Percentiles rank a stretch among this genome's conserved stretches.
phyloP scores from a whole-genome alignment of 2,888 invertebrate genomes.

The Morpho achilles region DNA sequence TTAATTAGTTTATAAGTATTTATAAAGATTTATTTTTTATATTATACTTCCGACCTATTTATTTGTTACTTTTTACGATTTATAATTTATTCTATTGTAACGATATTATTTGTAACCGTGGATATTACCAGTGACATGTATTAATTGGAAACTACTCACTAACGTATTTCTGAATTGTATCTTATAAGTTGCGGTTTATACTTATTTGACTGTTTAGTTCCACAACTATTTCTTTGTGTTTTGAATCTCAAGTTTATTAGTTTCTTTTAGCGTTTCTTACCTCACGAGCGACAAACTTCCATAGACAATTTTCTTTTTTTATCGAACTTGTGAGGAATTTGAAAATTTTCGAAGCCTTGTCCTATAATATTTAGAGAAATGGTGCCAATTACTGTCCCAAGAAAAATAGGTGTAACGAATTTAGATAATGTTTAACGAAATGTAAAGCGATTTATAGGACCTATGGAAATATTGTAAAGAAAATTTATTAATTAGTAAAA shows the following conservation, averaged over 20 bases:
- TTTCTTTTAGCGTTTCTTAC: slow-evolving; percentile 62
- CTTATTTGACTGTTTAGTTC: slow-evolving; percentile 59
- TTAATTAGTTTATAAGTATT: slow-evolving; percentile 69
- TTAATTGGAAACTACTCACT: slow-evolving; percentile 9
- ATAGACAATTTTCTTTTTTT: slow-evolving; percentile 15
- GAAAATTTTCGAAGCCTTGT: slow-evolving; percentile 18
- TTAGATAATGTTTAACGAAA: slow-evolving; percentile 42
- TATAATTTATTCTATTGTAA: slow-evolving; percentile 43
- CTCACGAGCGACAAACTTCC: slow-evolving; percentile 17
- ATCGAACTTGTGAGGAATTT: slow-evolving; percentile 15
- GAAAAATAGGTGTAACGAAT: slow-evolving; percentile 48
- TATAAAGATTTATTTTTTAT: slow-evolving; percentile 72
- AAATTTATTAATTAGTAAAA: slow-evolving; percentile 46
- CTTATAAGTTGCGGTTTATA: slow-evolving; percentile 71
- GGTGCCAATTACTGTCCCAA: slow-evolving; percentile 62
- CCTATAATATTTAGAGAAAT: slow-evolving; percentile 40
- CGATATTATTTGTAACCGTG: slow-evolving; percentile 36
- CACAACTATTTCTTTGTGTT: slow-evolving; percentile 53
- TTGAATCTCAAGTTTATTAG: slow-evolving; percentile 65
- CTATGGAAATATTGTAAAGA: slow-evolving; percentile 47
- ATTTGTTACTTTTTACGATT: slow-evolving; percentile 58
- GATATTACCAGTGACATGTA: slow-evolving; percentile 49
- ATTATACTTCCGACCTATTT: slow-evolving; percentile 63
- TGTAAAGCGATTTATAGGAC: slow-evolving; percentile 51
- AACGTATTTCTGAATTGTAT: slow-evolving; percentile 40